Evolutionary conservation across 2,113 vertebrate genomes (phyloP).

Genomic region (Prinia subflava): DNA sequence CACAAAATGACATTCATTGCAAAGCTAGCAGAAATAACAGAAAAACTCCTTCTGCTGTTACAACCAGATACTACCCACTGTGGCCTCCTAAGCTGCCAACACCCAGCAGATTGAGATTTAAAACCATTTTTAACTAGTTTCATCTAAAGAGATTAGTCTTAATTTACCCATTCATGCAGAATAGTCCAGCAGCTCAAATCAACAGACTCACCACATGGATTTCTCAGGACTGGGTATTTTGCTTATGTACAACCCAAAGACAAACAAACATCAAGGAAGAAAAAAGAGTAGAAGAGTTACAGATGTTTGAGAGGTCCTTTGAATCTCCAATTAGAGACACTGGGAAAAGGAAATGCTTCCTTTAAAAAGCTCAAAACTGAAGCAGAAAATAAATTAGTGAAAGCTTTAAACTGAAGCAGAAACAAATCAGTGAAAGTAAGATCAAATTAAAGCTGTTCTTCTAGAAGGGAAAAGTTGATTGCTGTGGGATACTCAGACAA

Average conservation of each 20-base stretch:
- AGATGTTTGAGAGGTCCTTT: neutral
- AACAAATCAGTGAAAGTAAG: slow-evolving; percentile 13
- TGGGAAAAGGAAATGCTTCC: neutral
- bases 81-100: neutral
- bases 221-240: neutral
- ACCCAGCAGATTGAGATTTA: neutral
- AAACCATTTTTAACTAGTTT: neutral
- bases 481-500: slow-evolving; percentile 6
- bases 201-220: neutral
- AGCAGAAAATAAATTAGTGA: slow-evolving; percentile 7
- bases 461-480: neutral
- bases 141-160: neutral
- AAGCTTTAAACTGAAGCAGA: neutral
- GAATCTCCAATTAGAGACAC: neutral
- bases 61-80: neutral
- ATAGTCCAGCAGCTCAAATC: neutral
- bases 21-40: neutral
- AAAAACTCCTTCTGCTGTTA: neutral
- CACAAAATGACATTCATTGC: neutral
- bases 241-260: neutral
- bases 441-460: slow-evolving; percentile 29
- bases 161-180: neutral
- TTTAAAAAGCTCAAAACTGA: slow-evolving; percentile 2
- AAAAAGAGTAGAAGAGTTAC: neutral
- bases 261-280: neutral